A percentile compares a stretch with the other conserved stretches of the same genome.
phyloP scores from a whole-genome alignment of 2,113 vertebrate genomes.

The Gallinago jamesoni region DNA sequence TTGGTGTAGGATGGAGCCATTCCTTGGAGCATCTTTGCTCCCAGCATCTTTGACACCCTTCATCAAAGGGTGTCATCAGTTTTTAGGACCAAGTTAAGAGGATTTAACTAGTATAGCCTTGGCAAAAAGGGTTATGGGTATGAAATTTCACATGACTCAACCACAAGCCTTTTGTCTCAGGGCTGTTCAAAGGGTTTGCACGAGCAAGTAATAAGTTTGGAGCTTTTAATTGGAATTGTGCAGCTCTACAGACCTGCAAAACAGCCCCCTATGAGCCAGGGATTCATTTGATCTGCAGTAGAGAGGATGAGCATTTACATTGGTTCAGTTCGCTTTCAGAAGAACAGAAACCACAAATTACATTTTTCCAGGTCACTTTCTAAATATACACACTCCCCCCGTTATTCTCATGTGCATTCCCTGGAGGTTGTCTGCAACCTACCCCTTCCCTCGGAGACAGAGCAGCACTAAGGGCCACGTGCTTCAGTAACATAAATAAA shows the following conservation, averaged over 20 bases:
- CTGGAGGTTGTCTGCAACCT: not conserved
- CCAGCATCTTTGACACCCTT: not conserved
- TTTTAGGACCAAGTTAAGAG: not conserved
- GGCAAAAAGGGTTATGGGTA: not conserved
- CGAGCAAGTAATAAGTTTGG: not conserved
- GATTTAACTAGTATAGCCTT: not conserved
- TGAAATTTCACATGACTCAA: not conserved
- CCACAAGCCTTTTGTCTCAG: not conserved
- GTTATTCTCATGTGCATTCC: not conserved
- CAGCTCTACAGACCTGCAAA: not conserved
- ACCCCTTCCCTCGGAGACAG: not conserved
- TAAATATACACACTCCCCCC: not conserved
- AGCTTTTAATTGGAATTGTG: not conserved
- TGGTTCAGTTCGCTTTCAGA: not conserved
- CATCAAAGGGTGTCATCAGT: not conserved
- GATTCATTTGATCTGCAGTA: not conserved
- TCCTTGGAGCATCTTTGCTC: not conserved
- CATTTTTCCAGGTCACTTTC: constrained; percentile 31
- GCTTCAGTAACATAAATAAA: not conserved
- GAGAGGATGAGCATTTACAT: not conserved
- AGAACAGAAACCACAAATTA: not conserved
- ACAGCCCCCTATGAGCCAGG: not conserved
- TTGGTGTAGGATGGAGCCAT: not conserved
- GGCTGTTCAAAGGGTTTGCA: not conserved
- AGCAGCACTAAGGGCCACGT: not conserved